Evolutionary conservation across 2,113 vertebrate genomes (phyloP).

Genomic region (Marmota flaviventris): DNA sequence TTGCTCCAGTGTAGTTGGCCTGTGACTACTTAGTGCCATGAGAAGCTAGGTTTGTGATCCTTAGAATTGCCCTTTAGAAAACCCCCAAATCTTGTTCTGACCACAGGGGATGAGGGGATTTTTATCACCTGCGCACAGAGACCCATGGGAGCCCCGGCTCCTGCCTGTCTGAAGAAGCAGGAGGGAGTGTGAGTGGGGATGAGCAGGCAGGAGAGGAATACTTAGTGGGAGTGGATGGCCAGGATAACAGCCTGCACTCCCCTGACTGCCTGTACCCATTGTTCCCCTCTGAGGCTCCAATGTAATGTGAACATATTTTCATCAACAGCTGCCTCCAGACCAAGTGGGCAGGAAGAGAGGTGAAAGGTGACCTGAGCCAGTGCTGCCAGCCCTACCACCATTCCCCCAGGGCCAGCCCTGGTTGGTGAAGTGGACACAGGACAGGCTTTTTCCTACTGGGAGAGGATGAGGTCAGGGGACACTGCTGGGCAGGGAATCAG

Average conservation of each 20-base stretch:
- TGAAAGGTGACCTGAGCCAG: background rate
- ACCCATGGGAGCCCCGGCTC: background rate
- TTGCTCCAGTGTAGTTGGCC: background rate
- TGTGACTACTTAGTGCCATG: background rate
- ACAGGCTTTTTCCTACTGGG: background rate
- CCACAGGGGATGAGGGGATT: too few relatives aligned
- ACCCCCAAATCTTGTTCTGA: background rate
- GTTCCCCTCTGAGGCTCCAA: background rate
- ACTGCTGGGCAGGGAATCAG: constrained; percentile 44
- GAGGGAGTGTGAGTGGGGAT: background rate
- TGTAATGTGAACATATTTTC: background rate
- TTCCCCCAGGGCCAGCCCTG: background rate
- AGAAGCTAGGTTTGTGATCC: background rate
- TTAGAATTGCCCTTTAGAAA: constrained; percentile 18
- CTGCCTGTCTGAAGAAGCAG: background rate
- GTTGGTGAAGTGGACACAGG: background rate
- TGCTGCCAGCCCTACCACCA: background rate
- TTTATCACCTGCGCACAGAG: background rate
- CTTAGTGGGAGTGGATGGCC: background rate
- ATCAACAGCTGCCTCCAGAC: background rate
- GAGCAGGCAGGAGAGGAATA: background rate
- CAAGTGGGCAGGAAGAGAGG: background rate
- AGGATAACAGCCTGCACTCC: background rate
- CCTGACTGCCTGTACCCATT: background rate
- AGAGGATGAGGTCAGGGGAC: constrained; percentile 29